These are phyloP conservation scores for Alexandromys fortis DNA, from an alignment of 2,113 vertebrate species.

Conservation along the genomic window DNA sequence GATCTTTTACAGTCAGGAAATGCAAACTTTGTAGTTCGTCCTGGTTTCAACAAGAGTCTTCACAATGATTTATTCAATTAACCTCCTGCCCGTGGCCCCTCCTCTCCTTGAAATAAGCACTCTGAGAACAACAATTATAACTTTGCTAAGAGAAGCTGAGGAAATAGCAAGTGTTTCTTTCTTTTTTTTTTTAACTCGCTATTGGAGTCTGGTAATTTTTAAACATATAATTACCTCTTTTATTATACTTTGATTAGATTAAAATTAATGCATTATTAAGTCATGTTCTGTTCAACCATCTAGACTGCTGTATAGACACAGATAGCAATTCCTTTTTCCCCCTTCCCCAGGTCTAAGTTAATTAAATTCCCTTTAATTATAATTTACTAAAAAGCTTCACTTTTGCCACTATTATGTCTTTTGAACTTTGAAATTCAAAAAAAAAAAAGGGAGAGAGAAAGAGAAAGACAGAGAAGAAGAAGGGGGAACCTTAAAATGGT, in stretches of 20 bases:
- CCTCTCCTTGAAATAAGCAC: constrained; percentile 86
- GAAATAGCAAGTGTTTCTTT: constrained; percentile 86
- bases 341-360: constrained; percentile 95
- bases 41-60: constrained; percentile 84
- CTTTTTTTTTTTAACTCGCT: constrained; percentile 70
- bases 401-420: constrained; percentile 92
- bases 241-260: constrained; percentile 98
- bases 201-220: constrained; percentile 92
- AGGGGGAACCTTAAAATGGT: constrained; percentile 84
- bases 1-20: constrained; percentile 80
- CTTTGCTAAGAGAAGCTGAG: constrained; percentile 84
- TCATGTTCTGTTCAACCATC: constrained; percentile 94
- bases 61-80: constrained; percentile 89
- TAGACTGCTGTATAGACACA: constrained; percentile 92
- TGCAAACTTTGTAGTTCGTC: constrained; percentile 83
- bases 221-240: constrained; percentile 92
- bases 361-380: constrained; percentile 99
- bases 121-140: constrained; percentile 87
- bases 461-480: background rate
- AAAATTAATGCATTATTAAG: constrained; percentile 95
- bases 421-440: constrained; percentile 86
- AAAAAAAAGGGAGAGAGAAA: constrained; percentile 65
- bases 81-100: constrained; percentile 82
- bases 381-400: constrained; percentile 94
- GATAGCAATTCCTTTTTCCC: constrained; percentile 91